Conservation (phyloP, 2,888 invertebrate genomes). For the Macropis europaea region DNA sequence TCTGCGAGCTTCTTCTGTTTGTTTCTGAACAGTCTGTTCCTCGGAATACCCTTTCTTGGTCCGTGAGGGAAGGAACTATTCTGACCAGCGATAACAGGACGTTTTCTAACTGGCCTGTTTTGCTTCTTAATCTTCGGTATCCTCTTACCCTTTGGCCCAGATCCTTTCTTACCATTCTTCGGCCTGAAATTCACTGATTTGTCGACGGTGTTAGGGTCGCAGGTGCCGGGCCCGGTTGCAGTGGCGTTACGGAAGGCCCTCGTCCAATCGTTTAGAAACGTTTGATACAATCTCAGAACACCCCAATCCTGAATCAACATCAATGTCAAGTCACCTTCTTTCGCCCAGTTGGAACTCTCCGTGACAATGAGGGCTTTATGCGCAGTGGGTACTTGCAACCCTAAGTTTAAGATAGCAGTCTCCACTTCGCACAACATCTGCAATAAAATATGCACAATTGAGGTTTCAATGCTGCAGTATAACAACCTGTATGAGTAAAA, state of each 20-base stretch:
- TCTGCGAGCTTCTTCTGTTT: slow-evolving; percentile 59
- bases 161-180: slow-evolving; percentile 52
- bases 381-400: slow-evolving; percentile 73
- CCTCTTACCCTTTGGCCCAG: slow-evolving; percentile 46
- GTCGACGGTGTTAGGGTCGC: slow-evolving; percentile 65
- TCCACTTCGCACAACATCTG: slow-evolving; percentile 83
- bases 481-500: no score
- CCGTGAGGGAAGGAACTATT: slow-evolving; percentile 59
- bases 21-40: slow-evolving; percentile 63
- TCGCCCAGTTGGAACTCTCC: slow-evolving; percentile 79
- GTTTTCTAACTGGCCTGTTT: slow-evolving; percentile 57
- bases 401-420: slow-evolving; percentile 81
- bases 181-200: slow-evolving; percentile 66
- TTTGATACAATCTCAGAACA: slow-evolving; percentile 83
- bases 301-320: slow-evolving; percentile 84
- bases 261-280: slow-evolving; percentile 83
- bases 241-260: slow-evolving; percentile 80
- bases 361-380: slow-evolving; percentile 74
- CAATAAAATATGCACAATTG: background rate
- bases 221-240: slow-evolving; percentile 71
- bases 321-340: slow-evolving; percentile 81
- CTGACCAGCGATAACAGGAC: slow-evolving; percentile 34
- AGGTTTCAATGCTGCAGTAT: background rate
- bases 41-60: slow-evolving; percentile 54
- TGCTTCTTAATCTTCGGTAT: slow-evolving; percentile 58